Evolutionary conservation across 2,888 invertebrate genomes (phyloP).

Genomic region (Rapana venosa): DNA sequence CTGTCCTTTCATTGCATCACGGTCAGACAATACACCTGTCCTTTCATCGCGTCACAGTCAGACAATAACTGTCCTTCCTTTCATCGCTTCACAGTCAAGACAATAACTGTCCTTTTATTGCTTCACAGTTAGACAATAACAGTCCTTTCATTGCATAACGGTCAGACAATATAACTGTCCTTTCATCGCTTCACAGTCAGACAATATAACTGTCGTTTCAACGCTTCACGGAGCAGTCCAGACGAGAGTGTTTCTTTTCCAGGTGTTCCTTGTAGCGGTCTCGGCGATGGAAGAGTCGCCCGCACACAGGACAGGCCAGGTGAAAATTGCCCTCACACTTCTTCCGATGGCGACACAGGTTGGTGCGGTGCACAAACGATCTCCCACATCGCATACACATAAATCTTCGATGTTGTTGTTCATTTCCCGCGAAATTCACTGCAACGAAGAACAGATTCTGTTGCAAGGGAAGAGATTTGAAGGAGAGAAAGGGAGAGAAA

Average conservation of each 20-base stretch:
- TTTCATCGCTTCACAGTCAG: no score
- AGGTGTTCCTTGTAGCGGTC: slow-evolving; percentile 43
- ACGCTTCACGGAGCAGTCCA: background rate
- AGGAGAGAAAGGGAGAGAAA: background rate
- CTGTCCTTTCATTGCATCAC: no score
- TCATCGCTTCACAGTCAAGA: no score
- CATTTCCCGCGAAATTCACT: background rate
- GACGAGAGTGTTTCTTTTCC: slow-evolving; percentile 22
- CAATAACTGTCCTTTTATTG: no score
- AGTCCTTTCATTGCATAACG: no score
- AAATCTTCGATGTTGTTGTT: background rate
- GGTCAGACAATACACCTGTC: no score
- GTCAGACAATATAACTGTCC: no score
- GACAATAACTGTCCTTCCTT: no score
- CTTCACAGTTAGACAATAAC: no score
- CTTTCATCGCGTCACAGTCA: no score
- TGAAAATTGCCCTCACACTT: slow-evolving; percentile 48
- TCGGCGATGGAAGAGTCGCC: slow-evolving; percentile 45
- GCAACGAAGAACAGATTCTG: background rate
- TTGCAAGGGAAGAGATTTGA: background rate
- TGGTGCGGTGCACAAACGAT: slow-evolving; percentile 39
- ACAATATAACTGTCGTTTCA: background rate
- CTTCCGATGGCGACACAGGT: slow-evolving; percentile 45
- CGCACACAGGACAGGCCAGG: slow-evolving; percentile 44
- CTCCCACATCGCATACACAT: slow-evolving; percentile 41